Evolutionary conservation across 2,888 invertebrate species (phyloP).

Genomic region (Epistrophe eligans): DNA sequence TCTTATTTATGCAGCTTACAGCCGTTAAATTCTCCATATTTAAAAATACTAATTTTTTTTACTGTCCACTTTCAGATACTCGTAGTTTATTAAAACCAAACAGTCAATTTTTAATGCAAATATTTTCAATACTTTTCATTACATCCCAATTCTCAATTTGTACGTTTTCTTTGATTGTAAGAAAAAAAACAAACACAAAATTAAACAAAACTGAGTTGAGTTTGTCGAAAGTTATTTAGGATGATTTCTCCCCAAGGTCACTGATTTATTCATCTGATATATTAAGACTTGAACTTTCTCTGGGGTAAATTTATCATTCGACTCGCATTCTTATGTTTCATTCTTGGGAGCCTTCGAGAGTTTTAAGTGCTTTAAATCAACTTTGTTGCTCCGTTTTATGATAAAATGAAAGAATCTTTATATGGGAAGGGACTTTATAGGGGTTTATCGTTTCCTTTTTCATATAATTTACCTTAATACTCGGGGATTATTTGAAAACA

Average conservation of each 20-base stretch:
- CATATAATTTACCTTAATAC: background rate
- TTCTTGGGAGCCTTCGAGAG: slow-evolving; percentile 30
- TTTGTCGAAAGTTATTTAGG: slow-evolving; percentile 48
- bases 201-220: slow-evolving; percentile 24
- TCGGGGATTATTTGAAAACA: slow-evolving; percentile 3
- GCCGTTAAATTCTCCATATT: no score
- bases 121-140: slow-evolving; percentile 9
- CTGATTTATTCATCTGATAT: slow-evolving; percentile 70
- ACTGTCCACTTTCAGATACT: slow-evolving; percentile 3
- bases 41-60: no score
- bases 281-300: slow-evolving; percentile 55
- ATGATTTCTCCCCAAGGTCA: slow-evolving; percentile 65
- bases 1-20: no score
- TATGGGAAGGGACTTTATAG: background rate
- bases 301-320: slow-evolving; percentile 51
- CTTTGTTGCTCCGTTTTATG: slow-evolving; percentile 35
- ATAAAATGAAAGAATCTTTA: background rate
- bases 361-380: slow-evolving; percentile 42
- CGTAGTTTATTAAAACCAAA: slow-evolving; percentile 9
- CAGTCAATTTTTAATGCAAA: slow-evolving; percentile 45
- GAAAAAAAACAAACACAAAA: slow-evolving; percentile 13
- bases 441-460: slow-evolving; percentile 13
- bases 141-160: background rate
- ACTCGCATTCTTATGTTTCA: slow-evolving; percentile 35
- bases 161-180: slow-evolving; percentile 45